These are phyloP conservation scores for Menidia menidia DNA, from an alignment of 2,797 vertebrate genomes.

Conservation along the genomic window DNA sequence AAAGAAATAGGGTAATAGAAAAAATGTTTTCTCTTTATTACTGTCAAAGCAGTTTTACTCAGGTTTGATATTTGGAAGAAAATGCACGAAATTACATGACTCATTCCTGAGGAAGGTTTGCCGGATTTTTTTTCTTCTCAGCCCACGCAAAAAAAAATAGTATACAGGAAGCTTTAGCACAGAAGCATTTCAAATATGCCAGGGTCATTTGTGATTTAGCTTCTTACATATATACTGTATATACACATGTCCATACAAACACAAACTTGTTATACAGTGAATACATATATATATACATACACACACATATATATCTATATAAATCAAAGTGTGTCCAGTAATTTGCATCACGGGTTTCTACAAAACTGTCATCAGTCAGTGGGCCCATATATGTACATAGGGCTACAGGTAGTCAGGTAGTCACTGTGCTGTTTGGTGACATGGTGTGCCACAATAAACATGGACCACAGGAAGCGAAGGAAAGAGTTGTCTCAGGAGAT, in stretches of 20 bases:
- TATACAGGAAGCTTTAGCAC: neutral
- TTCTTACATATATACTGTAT: too few species aligned
- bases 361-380: too few species aligned
- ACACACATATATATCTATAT: too few species aligned
- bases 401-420: neutral
- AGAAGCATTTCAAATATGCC: neutral
- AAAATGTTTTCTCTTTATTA: neutral
- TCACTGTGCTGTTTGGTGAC: neutral
- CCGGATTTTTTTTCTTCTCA: neutral
- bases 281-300: too few species aligned
- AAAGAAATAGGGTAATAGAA: neutral
- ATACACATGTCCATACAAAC: too few species aligned
- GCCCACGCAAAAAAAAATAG: neutral
- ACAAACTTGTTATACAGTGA: too few species aligned
- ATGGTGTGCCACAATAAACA: neutral
- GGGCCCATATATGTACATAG: neutral
- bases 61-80: constrained; percentile 13
- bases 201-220: too few species aligned
- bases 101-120: neutral
- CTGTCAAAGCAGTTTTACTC: neutral
- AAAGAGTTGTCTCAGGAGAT: neutral
- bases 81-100: constrained; percentile 3
- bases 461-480: neutral
- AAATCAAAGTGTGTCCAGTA: too few species aligned
- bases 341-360: too few species aligned